Base-by-base conservation (phyloP, 2,888 invertebrate species). In the Sminthurinus aureus region DNA sequence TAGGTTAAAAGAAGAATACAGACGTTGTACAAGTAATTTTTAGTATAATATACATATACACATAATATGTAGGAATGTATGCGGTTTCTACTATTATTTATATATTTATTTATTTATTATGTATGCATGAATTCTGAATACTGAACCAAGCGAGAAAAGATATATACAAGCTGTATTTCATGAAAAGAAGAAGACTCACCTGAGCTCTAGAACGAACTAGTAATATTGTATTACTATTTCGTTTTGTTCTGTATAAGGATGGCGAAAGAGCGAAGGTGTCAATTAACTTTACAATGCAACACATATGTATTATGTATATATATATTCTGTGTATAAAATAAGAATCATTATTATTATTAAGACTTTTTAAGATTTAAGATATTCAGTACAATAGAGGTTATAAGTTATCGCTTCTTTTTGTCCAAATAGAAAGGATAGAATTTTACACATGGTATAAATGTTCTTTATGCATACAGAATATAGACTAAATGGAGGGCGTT, bases 261-360 rank as follows among this genome's bases (percentile, higher is more conserved):
- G n/a, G 78, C 24, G 78, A 78, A 66, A 78, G 78, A 66, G 66
- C 66, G 66, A 78, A 78, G 78, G 78, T 78, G 78, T 78, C 78
- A 78, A 78, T 78, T 78, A 22, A 66, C 78, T 78, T 26, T 24
- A 38, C 38, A 38, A 38, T 38, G 38, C 38, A 38, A 38, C 38
- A 38, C 3, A 78, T 22, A 78, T 78, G 78, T 71, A 71, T 20
- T n/a, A 1, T 58, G 58, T 58, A 58, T 58, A 3, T n/a, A 1
- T 58, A 11, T 58, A 58, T 58, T 15, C 13, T 18, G 18, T 58
- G 71, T 9, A 71, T 9, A 71, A 24, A 71, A 71, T 22, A 71
- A 71, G 71, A 71, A 71, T 71, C 22, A 71, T 71, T 71, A 71
- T 71, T 71, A 22, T n/a, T 11, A 22, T 38, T 38, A 38, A 6